phyloP scores from a whole-genome alignment of 2,797 vertebrate genomes.

The Notamacropus eugenii region DNA sequence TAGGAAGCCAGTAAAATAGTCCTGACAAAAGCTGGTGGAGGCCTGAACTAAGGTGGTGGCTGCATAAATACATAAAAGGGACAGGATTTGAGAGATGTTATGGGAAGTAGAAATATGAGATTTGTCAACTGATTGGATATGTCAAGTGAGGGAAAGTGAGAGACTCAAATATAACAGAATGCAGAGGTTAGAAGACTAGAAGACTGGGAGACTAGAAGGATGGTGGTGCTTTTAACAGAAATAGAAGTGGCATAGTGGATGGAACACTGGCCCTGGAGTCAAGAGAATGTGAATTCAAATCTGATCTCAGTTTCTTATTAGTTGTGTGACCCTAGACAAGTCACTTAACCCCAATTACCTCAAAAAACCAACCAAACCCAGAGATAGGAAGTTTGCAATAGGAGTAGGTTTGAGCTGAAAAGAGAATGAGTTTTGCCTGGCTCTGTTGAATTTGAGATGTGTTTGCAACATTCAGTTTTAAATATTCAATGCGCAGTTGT shows the following conservation, averaged over 20 bases:
- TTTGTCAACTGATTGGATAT: neutral
- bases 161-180: neutral
- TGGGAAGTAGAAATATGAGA: neutral
- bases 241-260: neutral
- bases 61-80: neutral
- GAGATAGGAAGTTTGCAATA: neutral
- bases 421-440: neutral
- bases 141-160: neutral
- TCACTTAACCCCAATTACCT: neutral
- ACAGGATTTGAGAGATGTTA: neutral
- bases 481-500: neutral
- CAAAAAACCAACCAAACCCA: neutral
- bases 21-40: neutral
- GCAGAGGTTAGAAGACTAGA: neutral
- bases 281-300: neutral
- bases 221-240: neutral
- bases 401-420: neutral
- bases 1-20: neutral
- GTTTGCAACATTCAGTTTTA: neutral
- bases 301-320: neutral
- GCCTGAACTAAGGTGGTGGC: neutral
- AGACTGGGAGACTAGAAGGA: neutral
- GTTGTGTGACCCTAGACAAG: neutral
- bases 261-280: neutral
- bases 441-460: neutral